Evolutionary conservation across 2,797 vertebrate genomes (phyloP).

Genomic region (Salarias fasciatus): DNA sequence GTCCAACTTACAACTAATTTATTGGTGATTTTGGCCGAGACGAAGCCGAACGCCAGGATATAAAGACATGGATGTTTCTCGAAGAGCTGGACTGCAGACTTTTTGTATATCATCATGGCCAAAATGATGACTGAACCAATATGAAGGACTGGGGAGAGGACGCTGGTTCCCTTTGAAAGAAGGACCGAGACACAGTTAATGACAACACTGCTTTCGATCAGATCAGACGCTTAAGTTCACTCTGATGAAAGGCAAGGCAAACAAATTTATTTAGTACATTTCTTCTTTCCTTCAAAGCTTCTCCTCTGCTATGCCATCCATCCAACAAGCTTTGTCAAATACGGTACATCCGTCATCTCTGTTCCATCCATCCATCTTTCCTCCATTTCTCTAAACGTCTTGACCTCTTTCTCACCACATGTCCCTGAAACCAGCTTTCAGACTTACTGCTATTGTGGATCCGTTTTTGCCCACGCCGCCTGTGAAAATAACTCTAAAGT

Average conservation of each 20-base stretch:
- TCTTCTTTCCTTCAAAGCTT: no score
- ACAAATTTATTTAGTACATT: no score
- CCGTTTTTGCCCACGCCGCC: conserved; percentile 99
- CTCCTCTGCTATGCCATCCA: no score
- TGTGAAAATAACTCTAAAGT: conserved; percentile 98
- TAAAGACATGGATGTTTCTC: conserved; percentile 98
- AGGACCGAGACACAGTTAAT: conserved; percentile 4
- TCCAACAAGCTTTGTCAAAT: no score
- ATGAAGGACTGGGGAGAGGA: conserved; percentile 96
- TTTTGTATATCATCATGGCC: conserved; percentile 98
- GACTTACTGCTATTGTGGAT: conserved; percentile 97
- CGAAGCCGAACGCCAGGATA: conserved; percentile 95
- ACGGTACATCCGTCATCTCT: no score
- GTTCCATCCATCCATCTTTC: no score
- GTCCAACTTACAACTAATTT: conserved; percentile 94
- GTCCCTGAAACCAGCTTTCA: not conserved
- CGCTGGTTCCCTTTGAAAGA: conserved; percentile 91
- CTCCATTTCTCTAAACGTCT: no score
- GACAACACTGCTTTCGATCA: not conserved
- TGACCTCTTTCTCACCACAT: no score
- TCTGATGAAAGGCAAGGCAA: no score
- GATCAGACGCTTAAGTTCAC: no score
- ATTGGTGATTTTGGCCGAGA: conserved; percentile 99
- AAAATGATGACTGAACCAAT: conserved; percentile 95
- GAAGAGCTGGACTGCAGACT: conserved; percentile 95